Base-by-base conservation (phyloP, 37 sponge, comb jelly and placozoan genomes). In the Spongilla lacustris region DNA sequence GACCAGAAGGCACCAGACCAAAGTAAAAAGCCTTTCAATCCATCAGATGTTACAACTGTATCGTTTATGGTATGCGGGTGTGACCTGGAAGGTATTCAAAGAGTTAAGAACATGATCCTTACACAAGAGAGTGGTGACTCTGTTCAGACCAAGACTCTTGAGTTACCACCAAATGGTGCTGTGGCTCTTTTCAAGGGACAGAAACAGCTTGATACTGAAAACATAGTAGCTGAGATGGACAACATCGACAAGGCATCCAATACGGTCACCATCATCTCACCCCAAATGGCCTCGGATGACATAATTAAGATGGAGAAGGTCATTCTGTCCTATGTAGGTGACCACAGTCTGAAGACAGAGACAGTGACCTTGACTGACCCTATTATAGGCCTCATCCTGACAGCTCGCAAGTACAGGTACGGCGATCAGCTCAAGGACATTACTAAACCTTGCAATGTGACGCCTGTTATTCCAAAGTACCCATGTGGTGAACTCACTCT, bases 271-370 rank as follows among this genome's bases (percentile, higher is more conserved):
- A 38, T 90, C 26, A 37, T 35, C 37, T 25, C 86, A 6, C 90
- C 86, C 22, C 27, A 28, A 10, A 49, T 30, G 49, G 32, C 36
- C 10, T 68, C 36, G 32, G 90, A 74, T 36, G 85, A 85, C 28
- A 69, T 90, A n/a, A 71, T 81, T 11, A 32, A 76, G 14, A 76
- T 82, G 17, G 88, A 83, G 33, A 78, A 70, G 70, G 70, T 46
- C 48, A 88, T 88, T 17, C 71, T 68, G 49, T 38, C 36, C 10
- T 88, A 70, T 48, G 36, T 88, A 76, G 83, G 83, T 58, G 68
- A 77, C 66, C 77, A 36, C 32, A 37, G 83, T 0, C 67, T 25
- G 21, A 70, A 35, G 11, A 49, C 31, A 31, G 67, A 82, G 68
- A 77, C 36, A 36, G 68, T 88, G 22, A 37, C 71, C 21, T 68